These are phyloP conservation scores for Sylvia atricapilla DNA, from an alignment of 2,113 vertebrate genomes.

Conservation along the genomic window DNA sequence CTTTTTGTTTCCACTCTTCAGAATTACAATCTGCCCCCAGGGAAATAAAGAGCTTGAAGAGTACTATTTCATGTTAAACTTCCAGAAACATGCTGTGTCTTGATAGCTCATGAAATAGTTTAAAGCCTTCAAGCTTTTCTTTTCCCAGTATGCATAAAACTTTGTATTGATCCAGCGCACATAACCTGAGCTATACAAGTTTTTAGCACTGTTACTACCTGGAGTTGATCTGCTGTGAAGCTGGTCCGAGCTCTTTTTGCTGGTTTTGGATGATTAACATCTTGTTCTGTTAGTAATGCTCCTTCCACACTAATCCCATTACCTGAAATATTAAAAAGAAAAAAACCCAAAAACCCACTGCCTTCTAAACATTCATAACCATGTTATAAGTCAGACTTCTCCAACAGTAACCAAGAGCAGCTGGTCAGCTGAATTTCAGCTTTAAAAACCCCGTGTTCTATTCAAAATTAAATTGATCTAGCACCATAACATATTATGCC, in stretches of 20 bases:
- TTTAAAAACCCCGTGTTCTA: neutral
- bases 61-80: conserved; percentile 16
- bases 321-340: conserved; percentile 75
- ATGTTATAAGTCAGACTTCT: neutral
- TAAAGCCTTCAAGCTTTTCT: neutral
- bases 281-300: conserved; percentile 88
- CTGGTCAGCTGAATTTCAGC: neutral
- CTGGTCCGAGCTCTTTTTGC: conserved; percentile 96
- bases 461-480: neutral
- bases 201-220: conserved; percentile 77
- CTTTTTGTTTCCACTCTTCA: conserved; percentile 30
- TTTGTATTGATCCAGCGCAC: neutral
- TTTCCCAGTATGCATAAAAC: neutral
- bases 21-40: neutral
- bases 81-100: conserved; percentile 49
- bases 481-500: neutral
- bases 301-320: conserved; percentile 90
- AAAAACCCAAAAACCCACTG: neutral
- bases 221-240: conserved; percentile 97
- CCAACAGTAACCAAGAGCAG: neutral
- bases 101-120: conserved; percentile 29
- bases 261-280: conserved; percentile 91
- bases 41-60: conserved; percentile 30
- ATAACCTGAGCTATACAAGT: neutral
- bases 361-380: neutral